phyloP scores from a whole-genome alignment of 2,797 vertebrate species.

The Taeniopygia guttata region DNA sequence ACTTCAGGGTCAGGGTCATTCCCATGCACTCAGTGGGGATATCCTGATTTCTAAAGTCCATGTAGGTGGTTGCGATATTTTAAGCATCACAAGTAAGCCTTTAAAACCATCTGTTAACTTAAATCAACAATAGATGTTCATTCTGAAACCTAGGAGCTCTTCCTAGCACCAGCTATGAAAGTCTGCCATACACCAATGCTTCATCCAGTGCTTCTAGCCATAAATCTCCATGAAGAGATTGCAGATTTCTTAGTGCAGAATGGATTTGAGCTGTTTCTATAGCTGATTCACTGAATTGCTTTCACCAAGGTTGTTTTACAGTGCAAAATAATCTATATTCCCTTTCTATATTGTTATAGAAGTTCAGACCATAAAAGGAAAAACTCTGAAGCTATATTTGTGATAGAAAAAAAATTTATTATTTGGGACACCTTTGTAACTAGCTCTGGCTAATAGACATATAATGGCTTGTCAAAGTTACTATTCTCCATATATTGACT shows the following conservation, averaged over 20 bases:
- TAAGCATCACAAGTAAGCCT: neutral
- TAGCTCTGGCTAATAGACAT: neutral
- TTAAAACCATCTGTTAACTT: neutral
- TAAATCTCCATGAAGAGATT: neutral
- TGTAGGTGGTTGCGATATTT: neutral
- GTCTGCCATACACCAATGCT: neutral
- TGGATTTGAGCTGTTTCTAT: neutral
- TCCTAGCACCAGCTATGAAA: neutral
- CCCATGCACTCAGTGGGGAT: rapidly evolving
- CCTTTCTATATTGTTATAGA: neutral
- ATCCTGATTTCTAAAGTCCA: neutral
- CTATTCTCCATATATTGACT: neutral
- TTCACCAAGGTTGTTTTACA: neutral
- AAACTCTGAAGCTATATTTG: neutral
- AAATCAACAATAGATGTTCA: neutral
- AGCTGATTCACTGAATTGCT: neutral
- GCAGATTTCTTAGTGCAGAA: neutral
- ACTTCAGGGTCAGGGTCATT: neutral
- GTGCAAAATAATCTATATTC: neutral
- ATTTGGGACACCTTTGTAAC: neutral
- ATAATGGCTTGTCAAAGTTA: neutral
- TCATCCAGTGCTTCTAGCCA: neutral
- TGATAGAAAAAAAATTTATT: neutral
- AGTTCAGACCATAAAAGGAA: neutral
- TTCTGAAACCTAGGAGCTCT: neutral